Percentiles rank a stretch among this genome's conserved stretches.
Conservation (phyloP, 2,888 invertebrate species). For the Syrphus vitripennis region DNA sequence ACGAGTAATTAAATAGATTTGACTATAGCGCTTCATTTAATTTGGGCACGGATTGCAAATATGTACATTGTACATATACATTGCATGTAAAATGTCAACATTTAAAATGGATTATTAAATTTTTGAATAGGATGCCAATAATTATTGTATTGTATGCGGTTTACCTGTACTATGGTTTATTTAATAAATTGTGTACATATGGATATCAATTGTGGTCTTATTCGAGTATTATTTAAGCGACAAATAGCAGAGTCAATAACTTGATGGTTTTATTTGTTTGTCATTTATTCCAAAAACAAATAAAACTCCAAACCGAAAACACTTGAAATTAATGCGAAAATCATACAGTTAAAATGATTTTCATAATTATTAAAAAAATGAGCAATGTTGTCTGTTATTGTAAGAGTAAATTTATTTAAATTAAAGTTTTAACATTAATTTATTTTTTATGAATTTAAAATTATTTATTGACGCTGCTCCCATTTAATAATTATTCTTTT, state of each 20-base stretch:
- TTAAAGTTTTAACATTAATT: too few species aligned
- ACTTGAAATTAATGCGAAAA: too few species aligned
- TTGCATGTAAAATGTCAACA: not conserved
- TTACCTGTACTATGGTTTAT: not conserved
- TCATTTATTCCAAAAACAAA: not conserved
- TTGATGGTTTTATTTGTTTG: not conserved
- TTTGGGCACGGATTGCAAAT: not conserved
- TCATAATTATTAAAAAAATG: too few species aligned
- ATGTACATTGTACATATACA: not conserved
- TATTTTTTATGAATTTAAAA: too few species aligned
- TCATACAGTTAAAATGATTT: too few species aligned
- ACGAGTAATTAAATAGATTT: slow-evolving; percentile 58
- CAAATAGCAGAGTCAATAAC: not conserved
- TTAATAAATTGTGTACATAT: not conserved
- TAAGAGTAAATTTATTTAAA: too few species aligned
- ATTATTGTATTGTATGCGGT: not conserved
- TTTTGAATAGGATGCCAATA: not conserved
- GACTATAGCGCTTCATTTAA: slow-evolving; percentile 2
- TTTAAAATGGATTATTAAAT: slow-evolving; percentile 36
- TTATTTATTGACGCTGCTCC: too few species aligned
- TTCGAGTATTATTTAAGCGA: not conserved
- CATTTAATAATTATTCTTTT: too few species aligned
- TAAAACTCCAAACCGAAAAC: too few species aligned
- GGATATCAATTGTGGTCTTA: not conserved
- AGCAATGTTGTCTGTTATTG: too few species aligned